Conservation (phyloP, 64 coral and sea anemone species). For the Stylophora pistillata region DNA sequence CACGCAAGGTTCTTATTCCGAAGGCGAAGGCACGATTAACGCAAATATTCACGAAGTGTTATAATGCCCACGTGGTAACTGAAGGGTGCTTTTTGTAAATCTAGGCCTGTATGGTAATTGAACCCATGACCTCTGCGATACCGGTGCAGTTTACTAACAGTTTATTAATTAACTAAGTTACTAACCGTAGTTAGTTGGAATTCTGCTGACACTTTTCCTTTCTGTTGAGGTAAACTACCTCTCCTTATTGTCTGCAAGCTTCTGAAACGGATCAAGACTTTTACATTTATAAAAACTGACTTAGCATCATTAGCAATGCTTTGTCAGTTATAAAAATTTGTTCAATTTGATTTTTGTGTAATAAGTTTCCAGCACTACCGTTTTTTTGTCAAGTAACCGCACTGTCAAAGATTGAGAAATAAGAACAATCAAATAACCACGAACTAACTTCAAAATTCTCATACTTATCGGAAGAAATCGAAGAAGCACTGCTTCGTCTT, state of each 20-base stretch:
- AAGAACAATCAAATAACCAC: not conserved
- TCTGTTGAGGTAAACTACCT: slow-evolving; percentile 21
- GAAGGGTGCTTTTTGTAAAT: too few species aligned
- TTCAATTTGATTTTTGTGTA: too few species aligned
- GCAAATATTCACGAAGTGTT: too few species aligned
- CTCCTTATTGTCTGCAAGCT: not conserved
- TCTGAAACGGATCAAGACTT: not conserved
- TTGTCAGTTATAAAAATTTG: too few species aligned
- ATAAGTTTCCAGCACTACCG: too few species aligned
- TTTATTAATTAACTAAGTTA: not conserved
- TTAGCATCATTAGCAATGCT: not conserved
- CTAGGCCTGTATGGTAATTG: too few species aligned
- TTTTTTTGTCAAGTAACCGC: too few species aligned
- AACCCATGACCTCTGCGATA: not conserved
- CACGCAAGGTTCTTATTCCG: too few species aligned
- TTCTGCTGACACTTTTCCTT: slow-evolving; percentile 20
- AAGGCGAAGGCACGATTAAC: too few species aligned
- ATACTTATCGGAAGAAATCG: slow-evolving; percentile 47
- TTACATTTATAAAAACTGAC: not conserved
- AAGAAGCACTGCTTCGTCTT: slow-evolving; percentile 50
- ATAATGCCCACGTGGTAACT: too few species aligned
- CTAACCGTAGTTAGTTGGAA: slow-evolving; percentile 33
- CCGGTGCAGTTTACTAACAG: not conserved
- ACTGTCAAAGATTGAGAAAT: too few species aligned
- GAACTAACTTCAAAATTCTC: not conserved